These are phyloP conservation scores for Choristoneura rosaceana DNA, from an alignment of 2,888 invertebrate species.

Conservation along the genomic window DNA sequence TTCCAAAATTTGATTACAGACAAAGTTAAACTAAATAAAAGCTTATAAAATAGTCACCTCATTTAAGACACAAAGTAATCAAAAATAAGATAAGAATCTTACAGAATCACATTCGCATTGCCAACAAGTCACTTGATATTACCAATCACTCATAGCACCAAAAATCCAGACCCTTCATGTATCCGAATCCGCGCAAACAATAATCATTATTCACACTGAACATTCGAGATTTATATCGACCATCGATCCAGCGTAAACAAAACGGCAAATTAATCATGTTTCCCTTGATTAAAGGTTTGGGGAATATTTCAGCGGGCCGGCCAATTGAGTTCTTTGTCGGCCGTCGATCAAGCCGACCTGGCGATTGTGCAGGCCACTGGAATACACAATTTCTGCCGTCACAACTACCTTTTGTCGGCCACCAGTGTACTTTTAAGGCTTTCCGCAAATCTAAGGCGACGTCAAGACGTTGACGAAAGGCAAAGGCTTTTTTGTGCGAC, in stretches of 20 bases:
- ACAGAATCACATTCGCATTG: neutral
- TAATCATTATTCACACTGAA: slow-evolving; percentile 10
- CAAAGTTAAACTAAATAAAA: too few relatives aligned
- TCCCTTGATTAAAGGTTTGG: slow-evolving; percentile 34
- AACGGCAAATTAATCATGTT: slow-evolving; percentile 29
- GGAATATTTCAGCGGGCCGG: slow-evolving; percentile 46
- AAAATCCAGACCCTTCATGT: neutral
- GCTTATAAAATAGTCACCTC: too few relatives aligned
- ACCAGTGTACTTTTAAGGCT: slow-evolving; percentile 22
- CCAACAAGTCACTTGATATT: neutral
- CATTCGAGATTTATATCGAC: slow-evolving; percentile 22
- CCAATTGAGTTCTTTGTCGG: slow-evolving; percentile 50
- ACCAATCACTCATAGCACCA: neutral
- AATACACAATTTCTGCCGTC: slow-evolving; percentile 39
- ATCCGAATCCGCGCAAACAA: slow-evolving; percentile 10
- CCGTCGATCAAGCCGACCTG: slow-evolving; percentile 50
- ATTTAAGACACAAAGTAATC: too few relatives aligned
- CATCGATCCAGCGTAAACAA: slow-evolving; percentile 28
- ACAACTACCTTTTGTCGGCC: slow-evolving; percentile 30
- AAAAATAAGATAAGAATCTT: neutral
- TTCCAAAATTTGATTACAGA: too few relatives aligned
- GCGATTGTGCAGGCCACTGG: slow-evolving; percentile 43
- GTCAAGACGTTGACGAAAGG: slow-evolving; percentile 24
- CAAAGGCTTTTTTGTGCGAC: slow-evolving; percentile 23
- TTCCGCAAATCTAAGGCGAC: slow-evolving; percentile 29